Evolutionary conservation across 2,113 vertebrate genomes (phyloP).

Genomic region (Phalacrocorax pelagicus): DNA sequence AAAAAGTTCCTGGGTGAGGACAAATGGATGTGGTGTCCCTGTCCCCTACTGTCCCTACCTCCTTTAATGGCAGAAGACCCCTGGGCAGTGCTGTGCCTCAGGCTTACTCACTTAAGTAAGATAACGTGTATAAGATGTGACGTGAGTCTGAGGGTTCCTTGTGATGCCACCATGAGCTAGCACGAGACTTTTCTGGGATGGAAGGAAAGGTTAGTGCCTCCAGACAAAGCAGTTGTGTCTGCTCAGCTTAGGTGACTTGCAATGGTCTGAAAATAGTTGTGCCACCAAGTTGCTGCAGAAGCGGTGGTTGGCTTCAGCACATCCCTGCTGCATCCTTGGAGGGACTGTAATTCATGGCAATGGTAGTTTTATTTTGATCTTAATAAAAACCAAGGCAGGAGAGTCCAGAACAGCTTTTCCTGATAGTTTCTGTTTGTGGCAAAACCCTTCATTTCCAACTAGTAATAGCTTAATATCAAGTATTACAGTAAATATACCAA

Average conservation of each 20-base stretch:
- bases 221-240: neutral
- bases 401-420: neutral
- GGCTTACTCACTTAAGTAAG: neutral
- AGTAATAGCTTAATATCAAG: neutral
- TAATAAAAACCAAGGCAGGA: neutral
- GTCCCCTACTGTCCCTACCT: neutral
- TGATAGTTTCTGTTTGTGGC: neutral
- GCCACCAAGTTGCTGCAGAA: neutral
- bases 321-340: neutral
- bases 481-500: neutral
- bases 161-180: rapidly evolving
- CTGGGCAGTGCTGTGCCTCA: neutral
- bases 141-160: neutral
- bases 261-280: neutral
- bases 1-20: neutral
- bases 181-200: neutral
- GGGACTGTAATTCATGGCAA: rapidly evolving
- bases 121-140: rapidly evolving
- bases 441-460: neutral
- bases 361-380: neutral
- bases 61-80: neutral
- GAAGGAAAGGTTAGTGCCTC: neutral
- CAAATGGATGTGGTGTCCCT: neutral
- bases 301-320: neutral
- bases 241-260: neutral